Evolutionary conservation across 2,113 vertebrate species (phyloP), one percentile per base, ranked within the genome.

Genomic region (Gorsachius goisagi): DNA sequence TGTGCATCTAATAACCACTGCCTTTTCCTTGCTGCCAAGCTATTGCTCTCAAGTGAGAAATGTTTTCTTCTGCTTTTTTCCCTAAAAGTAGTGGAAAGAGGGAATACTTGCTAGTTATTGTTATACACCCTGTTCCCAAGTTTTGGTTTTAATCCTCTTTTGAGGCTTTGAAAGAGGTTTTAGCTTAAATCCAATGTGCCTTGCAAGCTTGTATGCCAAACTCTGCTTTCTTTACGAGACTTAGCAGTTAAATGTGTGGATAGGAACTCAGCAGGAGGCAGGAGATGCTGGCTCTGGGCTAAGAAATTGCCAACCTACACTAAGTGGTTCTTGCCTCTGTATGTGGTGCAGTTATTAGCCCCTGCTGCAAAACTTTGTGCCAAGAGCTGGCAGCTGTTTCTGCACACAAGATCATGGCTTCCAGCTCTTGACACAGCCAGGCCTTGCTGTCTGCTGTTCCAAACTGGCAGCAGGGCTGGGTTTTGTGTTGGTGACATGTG

Each of bases 401-500:
- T 35, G 68, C 22, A 9, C 32, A 72, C 6, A 12, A 7, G 67
- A 23, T 12, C 0, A 0, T 9, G 24, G 20, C 59, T 91, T 73
- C 22, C 58, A 64, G 68, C 68, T 64, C 63, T 53, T 0, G 1
- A 4, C 3, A 9, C 72, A 56, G 53, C 23, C 33, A 47, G 53
- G 13, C n/a, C 14, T 73, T 59, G 49, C 23, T 56, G 59, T 3
- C 3, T 68, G 44, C 63, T 4, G 2, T 41, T 44, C 68, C 26
- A 41, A 72, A 63, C 23, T 21, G 37, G 11, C 44, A 53, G 44
- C 41, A 18, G 15, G 21, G 56, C 62, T 59, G 71, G 37, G 24
- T 4, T 83, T 75, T 71, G 35, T 14, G 4, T 12, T 0, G 1
- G 27, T 15, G 8, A 4, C 14, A 4, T 2, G 18, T 35, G 35